Evolutionary conservation across 2,888 invertebrate species (phyloP).

Genomic region (Carpatolechia fugitivella): DNA sequence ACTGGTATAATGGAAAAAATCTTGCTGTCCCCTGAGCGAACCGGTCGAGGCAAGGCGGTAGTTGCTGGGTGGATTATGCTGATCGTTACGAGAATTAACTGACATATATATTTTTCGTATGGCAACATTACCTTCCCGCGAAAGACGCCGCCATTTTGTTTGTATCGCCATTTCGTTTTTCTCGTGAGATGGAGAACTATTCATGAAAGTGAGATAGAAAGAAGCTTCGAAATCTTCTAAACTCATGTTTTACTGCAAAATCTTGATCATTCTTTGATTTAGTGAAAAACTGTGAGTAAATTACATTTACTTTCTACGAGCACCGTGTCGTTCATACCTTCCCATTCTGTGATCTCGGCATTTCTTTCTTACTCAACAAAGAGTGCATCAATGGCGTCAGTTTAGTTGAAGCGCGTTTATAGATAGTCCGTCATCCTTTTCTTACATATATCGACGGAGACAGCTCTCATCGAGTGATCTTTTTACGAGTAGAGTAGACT

Average conservation of each 20-base stretch:
- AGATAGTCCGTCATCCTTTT: constrained; percentile 78
- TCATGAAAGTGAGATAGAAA: constrained; percentile 77
- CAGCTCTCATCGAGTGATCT: constrained; percentile 73
- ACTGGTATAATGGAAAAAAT: no score
- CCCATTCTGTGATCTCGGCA: constrained; percentile 33
- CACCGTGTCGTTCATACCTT: constrained; percentile 13
- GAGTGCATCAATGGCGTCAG: constrained; percentile 68
- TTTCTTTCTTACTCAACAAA: constrained; percentile 42
- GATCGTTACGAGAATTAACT: not conserved
- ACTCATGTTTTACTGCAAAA: constrained; percentile 2
- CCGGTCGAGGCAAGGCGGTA: no score
- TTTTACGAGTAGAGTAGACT: constrained; percentile 73
- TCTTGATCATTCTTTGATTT: not conserved
- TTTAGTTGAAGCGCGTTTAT: constrained; percentile 66
- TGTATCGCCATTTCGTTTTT: constrained; percentile 79
- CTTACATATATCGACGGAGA: constrained; percentile 75
- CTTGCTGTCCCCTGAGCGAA: no score
- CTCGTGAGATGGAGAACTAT: constrained; percentile 74
- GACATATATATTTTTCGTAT: not conserved
- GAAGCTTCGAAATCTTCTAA: constrained; percentile 39
- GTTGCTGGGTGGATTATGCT: not conserved
- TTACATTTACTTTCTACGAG: not conserved
- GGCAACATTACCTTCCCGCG: constrained; percentile 16
- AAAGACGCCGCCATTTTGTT: constrained; percentile 64
- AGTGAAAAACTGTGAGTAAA: constrained; percentile 13